Evolutionary conservation across 2,113 vertebrate species (phyloP).

Genomic region (Trachemys scripta): DNA sequence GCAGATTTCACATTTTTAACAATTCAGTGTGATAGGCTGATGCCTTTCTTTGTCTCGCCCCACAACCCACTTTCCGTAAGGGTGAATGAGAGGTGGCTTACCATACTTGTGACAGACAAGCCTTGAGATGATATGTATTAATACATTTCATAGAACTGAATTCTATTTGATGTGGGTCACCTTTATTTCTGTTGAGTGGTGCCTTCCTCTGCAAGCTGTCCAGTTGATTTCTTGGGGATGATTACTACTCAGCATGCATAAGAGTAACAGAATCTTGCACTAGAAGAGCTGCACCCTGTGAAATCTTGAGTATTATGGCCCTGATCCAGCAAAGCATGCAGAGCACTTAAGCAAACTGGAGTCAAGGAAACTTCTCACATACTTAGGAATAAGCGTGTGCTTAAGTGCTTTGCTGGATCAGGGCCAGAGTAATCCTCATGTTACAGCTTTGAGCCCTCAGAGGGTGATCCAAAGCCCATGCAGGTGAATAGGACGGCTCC

Average conservation of each 20-base stretch:
- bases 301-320: background rate
- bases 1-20: background rate
- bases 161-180: background rate
- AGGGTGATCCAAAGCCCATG: background rate
- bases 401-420: background rate
- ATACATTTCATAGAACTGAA: background rate
- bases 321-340: background rate
- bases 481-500: background rate
- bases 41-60: background rate
- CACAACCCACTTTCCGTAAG: background rate
- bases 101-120: background rate
- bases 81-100: background rate
- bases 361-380: background rate
- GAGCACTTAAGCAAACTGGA: background rate
- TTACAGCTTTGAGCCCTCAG: background rate
- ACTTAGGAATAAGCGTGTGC: background rate
- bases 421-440: background rate
- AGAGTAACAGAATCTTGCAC: background rate
- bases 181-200: background rate
- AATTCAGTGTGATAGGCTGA: accelerated
- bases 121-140: background rate
- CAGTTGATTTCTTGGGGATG: background rate
- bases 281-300: background rate
- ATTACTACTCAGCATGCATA: background rate
- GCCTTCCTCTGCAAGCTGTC: background rate